These are phyloP conservation scores for Troides aeacus DNA, from an alignment of 2,888 invertebrate species.

Conservation along the genomic window DNA sequence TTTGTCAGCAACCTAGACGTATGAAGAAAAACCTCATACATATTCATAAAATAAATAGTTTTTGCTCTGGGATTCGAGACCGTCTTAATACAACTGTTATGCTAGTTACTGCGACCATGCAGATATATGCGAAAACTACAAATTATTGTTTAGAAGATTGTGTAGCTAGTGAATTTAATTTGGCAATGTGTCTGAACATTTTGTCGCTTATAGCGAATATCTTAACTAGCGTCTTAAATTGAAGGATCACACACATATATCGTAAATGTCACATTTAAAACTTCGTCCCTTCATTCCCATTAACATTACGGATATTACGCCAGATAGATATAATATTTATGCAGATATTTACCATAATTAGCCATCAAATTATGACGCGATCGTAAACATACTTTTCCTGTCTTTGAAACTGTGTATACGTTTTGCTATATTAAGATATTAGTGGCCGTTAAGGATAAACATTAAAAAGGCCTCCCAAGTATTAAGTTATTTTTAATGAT, in stretches of 20 bases:
- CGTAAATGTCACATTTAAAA: too few species aligned
- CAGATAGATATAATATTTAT: not conserved
- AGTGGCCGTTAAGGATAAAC: not conserved
- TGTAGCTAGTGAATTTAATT: too few species aligned
- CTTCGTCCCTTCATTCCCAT: not conserved
- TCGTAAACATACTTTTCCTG: slow-evolving; percentile 24
- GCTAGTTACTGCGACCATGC: too few species aligned
- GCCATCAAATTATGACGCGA: slow-evolving; percentile 2
- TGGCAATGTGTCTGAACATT: too few species aligned
- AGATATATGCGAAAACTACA: too few species aligned
- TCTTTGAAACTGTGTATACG: slow-evolving; percentile 9
- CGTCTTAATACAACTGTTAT: not conserved
- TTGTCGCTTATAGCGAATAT: too few species aligned
- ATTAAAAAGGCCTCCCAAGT: slow-evolving; percentile 23
- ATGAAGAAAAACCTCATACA: not conserved
- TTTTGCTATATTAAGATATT: slow-evolving; percentile 10
- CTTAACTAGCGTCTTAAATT: too few species aligned
- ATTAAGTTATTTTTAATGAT: slow-evolving; percentile 3
- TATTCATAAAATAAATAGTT: not conserved
- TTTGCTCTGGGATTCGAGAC: not conserved
- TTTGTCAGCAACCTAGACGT: not conserved
- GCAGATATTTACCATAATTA: not conserved
- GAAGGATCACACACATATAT: too few species aligned
- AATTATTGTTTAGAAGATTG: too few species aligned
- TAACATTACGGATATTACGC: not conserved